These are phyloP conservation scores for Prorops nasuta DNA, from an alignment of 1,140 invertebrate species.

Conservation along the genomic window DNA sequence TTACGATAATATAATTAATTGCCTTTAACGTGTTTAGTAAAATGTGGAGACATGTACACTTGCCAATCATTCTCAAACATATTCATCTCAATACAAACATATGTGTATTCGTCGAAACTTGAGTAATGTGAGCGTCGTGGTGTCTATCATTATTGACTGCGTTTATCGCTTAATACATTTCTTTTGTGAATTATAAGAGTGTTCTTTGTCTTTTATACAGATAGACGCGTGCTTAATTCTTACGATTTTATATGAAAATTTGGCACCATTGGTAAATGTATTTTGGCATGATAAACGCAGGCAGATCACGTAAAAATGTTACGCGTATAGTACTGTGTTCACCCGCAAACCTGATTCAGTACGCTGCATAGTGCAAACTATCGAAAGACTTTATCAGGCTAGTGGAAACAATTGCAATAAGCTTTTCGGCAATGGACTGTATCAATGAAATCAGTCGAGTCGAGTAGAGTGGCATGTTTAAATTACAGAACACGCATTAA, in stretches of 20 bases:
- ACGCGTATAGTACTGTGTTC: slow-evolving; percentile 20
- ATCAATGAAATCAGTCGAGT: neutral
- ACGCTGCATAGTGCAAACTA: neutral
- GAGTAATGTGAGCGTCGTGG: slow-evolving; percentile 21
- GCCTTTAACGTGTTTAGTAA: slow-evolving; percentile 2
- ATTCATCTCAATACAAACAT: no score
- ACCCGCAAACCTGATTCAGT: slow-evolving; percentile 15
- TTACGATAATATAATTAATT: slow-evolving; percentile 1
- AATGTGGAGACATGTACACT: slow-evolving; percentile 9
- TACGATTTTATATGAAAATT: neutral
- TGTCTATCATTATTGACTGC: slow-evolving; percentile 13
- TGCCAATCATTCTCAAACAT: slow-evolving; percentile 10
- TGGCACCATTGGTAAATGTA: no score
- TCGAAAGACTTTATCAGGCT: neutral
- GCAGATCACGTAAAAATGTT: slow-evolving; percentile 14
- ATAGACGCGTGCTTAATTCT: no score
- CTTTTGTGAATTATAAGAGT: no score
- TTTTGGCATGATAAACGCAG: slow-evolving; percentile 5
- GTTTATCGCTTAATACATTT: slow-evolving; percentile 4
- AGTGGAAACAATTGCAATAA: neutral
- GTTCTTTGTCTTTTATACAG: no score
- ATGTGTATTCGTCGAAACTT: slow-evolving; percentile 20
- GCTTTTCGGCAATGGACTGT: neutral
- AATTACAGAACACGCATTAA: no score
- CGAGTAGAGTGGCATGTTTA: neutral